phyloP scores from a whole-genome alignment of 2,113 vertebrate genomes.

The Caranx ignobilis region DNA sequence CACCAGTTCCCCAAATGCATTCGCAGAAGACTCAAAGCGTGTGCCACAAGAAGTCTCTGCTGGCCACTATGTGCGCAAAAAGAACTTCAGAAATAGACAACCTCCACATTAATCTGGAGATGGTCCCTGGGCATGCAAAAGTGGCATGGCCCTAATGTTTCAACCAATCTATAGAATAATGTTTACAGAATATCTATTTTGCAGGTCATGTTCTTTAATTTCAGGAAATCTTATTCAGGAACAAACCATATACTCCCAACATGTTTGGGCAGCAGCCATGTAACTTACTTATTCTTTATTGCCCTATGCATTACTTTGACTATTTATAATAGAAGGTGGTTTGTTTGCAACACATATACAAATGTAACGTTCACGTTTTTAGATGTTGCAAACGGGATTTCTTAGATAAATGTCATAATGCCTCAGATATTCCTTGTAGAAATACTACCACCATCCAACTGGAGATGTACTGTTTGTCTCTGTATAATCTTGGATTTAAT shows the following conservation, averaged over 20 bases:
- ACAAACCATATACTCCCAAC: slow-evolving; percentile 1
- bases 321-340: neutral
- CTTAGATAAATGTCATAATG: too few relatives aligned
- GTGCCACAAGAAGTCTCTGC: slow-evolving; percentile 58
- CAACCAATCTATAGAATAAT: neutral
- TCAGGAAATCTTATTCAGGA: slow-evolving; percentile 45
- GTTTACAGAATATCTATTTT: slow-evolving; percentile 43
- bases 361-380: neutral
- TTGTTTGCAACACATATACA: neutral
- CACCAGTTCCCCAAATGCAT: slow-evolving; percentile 20
- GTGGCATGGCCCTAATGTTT: slow-evolving; percentile 74
- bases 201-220: slow-evolving; percentile 30
- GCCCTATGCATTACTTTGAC: neutral
- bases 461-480: too few relatives aligned
- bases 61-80: slow-evolving; percentile 55
- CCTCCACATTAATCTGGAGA: slow-evolving; percentile 77
- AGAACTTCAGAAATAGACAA: slow-evolving; percentile 64
- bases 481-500: too few relatives aligned
- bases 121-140: slow-evolving; percentile 64
- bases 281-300: neutral
- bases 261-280: slow-evolving; percentile 11
- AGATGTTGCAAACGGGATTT: neutral
- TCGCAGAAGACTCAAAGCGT: slow-evolving; percentile 1
- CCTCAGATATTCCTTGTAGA: neutral
- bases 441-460: neutral